These are phyloP conservation scores for Neosilurus mollespiculum DNA, from an alignment of 2,797 vertebrate genomes.

Conservation along the genomic window DNA sequence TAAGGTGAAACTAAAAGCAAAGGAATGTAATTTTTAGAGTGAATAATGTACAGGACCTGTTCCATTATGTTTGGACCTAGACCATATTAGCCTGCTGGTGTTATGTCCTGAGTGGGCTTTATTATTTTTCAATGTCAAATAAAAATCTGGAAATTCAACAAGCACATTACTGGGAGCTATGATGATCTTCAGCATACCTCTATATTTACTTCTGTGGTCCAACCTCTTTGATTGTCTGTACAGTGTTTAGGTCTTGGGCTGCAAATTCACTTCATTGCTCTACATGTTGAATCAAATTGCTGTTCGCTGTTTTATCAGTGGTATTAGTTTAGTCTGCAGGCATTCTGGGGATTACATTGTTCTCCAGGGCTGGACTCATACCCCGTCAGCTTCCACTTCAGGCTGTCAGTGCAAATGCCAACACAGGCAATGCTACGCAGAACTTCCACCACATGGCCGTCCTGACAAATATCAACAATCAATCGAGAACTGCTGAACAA, in stretches of 20 bases:
- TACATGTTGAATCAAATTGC: conserved; percentile 29
- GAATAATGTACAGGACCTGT: background rate
- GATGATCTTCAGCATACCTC: background rate
- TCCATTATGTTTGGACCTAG: conserved; percentile 16
- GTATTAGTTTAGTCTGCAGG: conserved; percentile 50
- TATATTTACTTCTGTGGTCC: conserved; percentile 21
- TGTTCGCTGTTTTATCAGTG: conserved; percentile 24
- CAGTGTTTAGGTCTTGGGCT: conserved; percentile 29
- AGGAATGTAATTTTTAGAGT: background rate
- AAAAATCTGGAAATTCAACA: conserved; percentile 39
- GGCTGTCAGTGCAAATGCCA: conserved; percentile 41
- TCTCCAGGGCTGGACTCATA: conserved; percentile 41
- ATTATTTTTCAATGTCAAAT: conserved; percentile 22
- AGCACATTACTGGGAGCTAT: conserved; percentile 27
- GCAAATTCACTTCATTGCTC: conserved; percentile 32
- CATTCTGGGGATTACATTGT: background rate
- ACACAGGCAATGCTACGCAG: conserved; percentile 40
- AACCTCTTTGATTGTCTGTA: background rate
- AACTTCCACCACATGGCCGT: conserved; percentile 32
- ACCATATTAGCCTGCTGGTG: conserved; percentile 29
- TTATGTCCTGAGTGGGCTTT: conserved; percentile 27
- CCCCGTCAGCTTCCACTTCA: conserved; percentile 41
- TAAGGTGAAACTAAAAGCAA: background rate
- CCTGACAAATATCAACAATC: conserved; percentile 47
- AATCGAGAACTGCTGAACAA: conserved; percentile 45